Conservation (phyloP, 2,113 vertebrate species). For the Typhlomys cinereus region DNA sequence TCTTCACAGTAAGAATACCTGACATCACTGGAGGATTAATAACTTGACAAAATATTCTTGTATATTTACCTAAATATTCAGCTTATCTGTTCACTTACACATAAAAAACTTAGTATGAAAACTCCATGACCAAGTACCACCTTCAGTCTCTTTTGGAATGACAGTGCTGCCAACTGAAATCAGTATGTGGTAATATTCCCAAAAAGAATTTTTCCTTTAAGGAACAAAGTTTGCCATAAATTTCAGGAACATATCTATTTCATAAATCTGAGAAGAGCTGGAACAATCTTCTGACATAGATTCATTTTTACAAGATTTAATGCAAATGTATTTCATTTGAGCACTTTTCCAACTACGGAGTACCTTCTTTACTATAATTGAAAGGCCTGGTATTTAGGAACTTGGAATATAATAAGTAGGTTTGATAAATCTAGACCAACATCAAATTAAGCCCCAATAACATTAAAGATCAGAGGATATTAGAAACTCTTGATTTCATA, state of each 20-base stretch:
- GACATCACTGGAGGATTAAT: slow-evolving; percentile 1
- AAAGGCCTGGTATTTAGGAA: slow-evolving; percentile 18
- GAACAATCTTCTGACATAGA: background rate
- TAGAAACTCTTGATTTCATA: background rate
- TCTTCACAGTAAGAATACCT: background rate
- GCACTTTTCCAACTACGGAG: background rate
- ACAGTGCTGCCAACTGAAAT: background rate
- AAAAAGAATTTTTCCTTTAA: background rate
- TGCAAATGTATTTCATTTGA: slow-evolving; percentile 42
- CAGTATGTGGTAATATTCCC: slow-evolving; percentile 17
- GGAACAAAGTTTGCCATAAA: slow-evolving; percentile 24
- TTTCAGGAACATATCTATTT: slow-evolving; percentile 38
- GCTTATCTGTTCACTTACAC: background rate
- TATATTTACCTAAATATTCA: slow-evolving; percentile 43
- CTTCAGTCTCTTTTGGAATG: background rate
- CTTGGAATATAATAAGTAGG: background rate
- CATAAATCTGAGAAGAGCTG: slow-evolving; percentile 19
- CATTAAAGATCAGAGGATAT: slow-evolving; percentile 2
- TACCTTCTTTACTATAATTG: background rate
- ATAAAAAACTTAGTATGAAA: slow-evolving; percentile 39
- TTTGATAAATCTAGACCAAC: slow-evolving; percentile 18
- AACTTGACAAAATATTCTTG: slow-evolving; percentile 12
- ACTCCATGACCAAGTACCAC: background rate
- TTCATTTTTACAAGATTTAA: slow-evolving; percentile 13
- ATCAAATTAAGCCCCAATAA: background rate